Conservation (phyloP, 2,888 invertebrate species). For the Habroteleia sp. region DNA sequence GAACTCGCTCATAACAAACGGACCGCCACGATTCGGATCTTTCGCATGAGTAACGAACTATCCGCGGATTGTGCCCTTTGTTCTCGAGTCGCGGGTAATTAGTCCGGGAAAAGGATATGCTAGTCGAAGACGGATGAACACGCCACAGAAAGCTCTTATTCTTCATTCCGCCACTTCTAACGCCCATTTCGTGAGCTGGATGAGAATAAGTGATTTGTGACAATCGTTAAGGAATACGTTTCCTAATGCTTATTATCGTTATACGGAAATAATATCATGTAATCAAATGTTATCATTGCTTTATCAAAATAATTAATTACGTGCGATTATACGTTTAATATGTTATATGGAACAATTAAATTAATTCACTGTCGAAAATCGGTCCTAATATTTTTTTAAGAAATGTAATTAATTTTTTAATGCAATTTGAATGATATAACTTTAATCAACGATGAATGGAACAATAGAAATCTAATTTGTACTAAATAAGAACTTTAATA, state of each 20-base stretch:
- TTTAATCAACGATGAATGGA: too few relatives aligned
- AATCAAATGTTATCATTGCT: too few relatives aligned
- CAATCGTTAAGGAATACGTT: neutral
- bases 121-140: conserved; percentile 19
- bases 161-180: conserved; percentile 11
- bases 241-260: neutral
- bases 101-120: conserved; percentile 9
- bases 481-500: too few relatives aligned
- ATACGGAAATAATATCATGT: too few relatives aligned
- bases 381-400: too few relatives aligned
- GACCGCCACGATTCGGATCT: conserved; percentile 53
- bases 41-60: conserved; percentile 53
- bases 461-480: too few relatives aligned
- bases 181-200: neutral
- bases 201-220: conserved; percentile 11
- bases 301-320: too few relatives aligned
- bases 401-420: too few relatives aligned
- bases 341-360: too few relatives aligned
- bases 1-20: conserved; percentile 66
- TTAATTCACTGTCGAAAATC: too few relatives aligned
- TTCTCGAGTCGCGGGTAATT: conserved; percentile 9
- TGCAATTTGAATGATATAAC: too few relatives aligned
- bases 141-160: conserved; percentile 16
- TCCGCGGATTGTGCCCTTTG: conserved; percentile 24
- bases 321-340: too few relatives aligned